A percentile compares a stretch with the other conserved stretches of the same genome.
These are phyloP conservation scores for Oxytorus armatus DNA, from an alignment of 2,888 invertebrate genomes.

Conservation along the genomic window DNA sequence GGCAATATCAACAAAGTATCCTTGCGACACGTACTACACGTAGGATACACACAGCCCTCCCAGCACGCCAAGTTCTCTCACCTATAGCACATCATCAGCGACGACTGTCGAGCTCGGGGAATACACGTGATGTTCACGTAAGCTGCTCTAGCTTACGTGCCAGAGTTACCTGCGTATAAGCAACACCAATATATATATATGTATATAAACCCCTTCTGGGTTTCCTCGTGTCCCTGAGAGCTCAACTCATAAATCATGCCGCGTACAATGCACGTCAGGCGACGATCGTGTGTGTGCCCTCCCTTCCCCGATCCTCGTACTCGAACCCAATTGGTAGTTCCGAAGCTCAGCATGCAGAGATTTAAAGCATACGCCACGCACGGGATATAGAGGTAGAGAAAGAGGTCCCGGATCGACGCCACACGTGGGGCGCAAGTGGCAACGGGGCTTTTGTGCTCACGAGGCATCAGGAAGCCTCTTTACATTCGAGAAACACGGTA, in stretches of 20 bases:
- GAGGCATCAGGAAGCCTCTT: slow-evolving; percentile 60
- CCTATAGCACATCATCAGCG: slow-evolving; percentile 42
- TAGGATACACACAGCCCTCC: slow-evolving; percentile 20
- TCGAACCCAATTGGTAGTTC: slow-evolving; percentile 27
- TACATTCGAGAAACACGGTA: slow-evolving; percentile 61
- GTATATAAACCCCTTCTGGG: slow-evolving; percentile 39
- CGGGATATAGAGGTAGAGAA: background rate
- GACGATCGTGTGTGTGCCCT: slow-evolving; percentile 39
- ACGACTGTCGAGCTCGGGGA: slow-evolving; percentile 46
- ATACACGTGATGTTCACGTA: slow-evolving; percentile 49
- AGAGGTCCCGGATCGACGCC: slow-evolving; percentile 8
- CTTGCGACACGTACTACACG: slow-evolving; percentile 47
- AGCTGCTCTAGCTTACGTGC: slow-evolving; percentile 40
- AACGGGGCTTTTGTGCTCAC: slow-evolving; percentile 50
- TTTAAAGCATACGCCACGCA: slow-evolving; percentile 35
- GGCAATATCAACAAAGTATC: slow-evolving; percentile 50
- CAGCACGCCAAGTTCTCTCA: slow-evolving; percentile 20
- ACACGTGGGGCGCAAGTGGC: slow-evolving; percentile 46
- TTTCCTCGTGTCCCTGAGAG: slow-evolving; percentile 22
- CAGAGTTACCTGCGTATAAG: slow-evolving; percentile 42
- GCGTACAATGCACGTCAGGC: slow-evolving; percentile 54
- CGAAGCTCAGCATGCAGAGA: slow-evolving; percentile 25
- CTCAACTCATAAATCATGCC: slow-evolving; percentile 64
- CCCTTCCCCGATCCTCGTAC: background rate
- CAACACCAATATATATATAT: slow-evolving; percentile 9